These are phyloP conservation scores for Cryptoblepharus egeriae DNA, from an alignment of 2,797 vertebrate genomes.

Conservation along the genomic window DNA sequence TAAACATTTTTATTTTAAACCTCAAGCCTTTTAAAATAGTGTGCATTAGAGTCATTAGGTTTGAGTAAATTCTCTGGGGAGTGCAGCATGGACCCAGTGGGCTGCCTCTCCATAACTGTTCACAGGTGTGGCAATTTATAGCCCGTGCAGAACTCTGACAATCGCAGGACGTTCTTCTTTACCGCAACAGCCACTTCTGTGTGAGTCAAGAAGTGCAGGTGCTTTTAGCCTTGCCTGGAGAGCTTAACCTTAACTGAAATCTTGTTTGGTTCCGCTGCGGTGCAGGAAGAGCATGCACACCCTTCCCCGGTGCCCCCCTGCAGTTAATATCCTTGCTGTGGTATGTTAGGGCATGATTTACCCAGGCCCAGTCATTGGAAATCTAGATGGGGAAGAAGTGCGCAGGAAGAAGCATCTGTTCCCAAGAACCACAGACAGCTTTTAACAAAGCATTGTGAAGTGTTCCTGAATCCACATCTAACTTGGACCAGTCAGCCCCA, in stretches of 20 bases:
- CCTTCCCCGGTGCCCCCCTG: not conserved
- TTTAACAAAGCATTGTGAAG: not conserved
- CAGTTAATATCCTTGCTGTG: not conserved
- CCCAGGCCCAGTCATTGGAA: not conserved
- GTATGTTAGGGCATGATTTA: too few species aligned
- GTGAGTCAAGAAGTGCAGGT: not conserved
- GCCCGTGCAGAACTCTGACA: not conserved
- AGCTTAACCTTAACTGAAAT: not conserved
- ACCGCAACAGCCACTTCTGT: not conserved
- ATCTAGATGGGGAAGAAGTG: not conserved
- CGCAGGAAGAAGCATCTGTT: constrained; percentile 5
- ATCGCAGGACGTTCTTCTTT: not conserved
- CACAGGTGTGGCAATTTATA: not conserved
- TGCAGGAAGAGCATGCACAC: not conserved
- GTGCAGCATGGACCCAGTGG: not conserved
- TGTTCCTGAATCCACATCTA: not conserved
- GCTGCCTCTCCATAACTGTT: not conserved
- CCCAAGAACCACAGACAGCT: not conserved
- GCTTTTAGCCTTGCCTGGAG: not conserved
- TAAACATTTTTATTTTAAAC: too few species aligned
- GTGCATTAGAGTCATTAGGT: too few species aligned
- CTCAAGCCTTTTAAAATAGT: too few species aligned
- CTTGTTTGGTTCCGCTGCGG: not conserved
- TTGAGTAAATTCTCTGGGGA: not conserved
- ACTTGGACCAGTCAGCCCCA: not conserved